A percentile compares a stretch with the other conserved stretches of the same genome.
Evolutionary conservation across 2,113 vertebrate genomes (phyloP).

Genomic region (Psammodynastes pulverulentus): DNA sequence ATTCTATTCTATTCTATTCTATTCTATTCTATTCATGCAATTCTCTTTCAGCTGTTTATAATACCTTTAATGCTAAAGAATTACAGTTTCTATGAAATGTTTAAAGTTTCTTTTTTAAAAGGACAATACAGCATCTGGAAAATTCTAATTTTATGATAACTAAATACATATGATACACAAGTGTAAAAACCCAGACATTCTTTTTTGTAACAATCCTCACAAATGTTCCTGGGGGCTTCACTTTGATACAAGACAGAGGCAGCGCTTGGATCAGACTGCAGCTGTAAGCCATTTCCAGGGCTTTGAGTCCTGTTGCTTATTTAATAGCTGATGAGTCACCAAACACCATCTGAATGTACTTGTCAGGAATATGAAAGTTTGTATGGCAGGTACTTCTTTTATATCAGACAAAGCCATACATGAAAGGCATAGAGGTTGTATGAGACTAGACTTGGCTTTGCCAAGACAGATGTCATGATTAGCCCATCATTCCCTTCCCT

Average conservation of each 20-base stretch:
- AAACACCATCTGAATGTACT: conserved; percentile 23
- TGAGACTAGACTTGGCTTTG: conserved; percentile 30
- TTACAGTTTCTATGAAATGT: conserved; percentile 9
- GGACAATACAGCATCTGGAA: conserved; percentile 3
- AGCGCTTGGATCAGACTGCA: conserved; percentile 38
- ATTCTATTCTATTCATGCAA: too few relatives aligned
- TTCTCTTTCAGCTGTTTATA: background rate
- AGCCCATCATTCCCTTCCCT: background rate
- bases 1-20: too few relatives aligned
- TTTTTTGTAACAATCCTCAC: conserved; percentile 2
- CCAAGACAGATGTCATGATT: background rate
- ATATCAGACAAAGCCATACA: conserved; percentile 16
- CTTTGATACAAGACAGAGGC: conserved; percentile 40
- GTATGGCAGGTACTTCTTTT: background rate
- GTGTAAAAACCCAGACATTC: conserved; percentile 8
- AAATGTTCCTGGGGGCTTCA: conserved; percentile 22
- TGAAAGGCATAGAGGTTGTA: conserved; percentile 7
- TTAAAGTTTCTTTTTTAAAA: background rate
- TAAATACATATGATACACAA: conserved; percentile 21
- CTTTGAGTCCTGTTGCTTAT: conserved; percentile 10
- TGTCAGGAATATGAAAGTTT: conserved; percentile 1
- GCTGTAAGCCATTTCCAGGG: conserved; percentile 47
- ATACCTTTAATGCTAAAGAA: background rate
- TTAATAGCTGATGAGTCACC: conserved; percentile 47
- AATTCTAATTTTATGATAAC: conserved; percentile 36